A percentile compares a stretch with the other conserved stretches of the same genome.
Evolutionary conservation across 2,797 vertebrate species (phyloP).

Genomic region (Apodemus agrarius): DNA sequence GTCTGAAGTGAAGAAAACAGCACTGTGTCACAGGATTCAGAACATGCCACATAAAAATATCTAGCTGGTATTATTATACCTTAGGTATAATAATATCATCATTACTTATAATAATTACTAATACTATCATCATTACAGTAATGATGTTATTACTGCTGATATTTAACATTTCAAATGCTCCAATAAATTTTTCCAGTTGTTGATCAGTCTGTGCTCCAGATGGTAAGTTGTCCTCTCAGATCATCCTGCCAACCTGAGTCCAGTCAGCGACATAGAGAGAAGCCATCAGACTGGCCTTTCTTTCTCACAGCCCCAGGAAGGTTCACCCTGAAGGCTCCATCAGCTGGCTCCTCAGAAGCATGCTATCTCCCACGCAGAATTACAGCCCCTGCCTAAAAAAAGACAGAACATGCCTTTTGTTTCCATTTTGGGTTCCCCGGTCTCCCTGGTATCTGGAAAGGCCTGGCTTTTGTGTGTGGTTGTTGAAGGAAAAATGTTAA

Average conservation of each 20-base stretch:
- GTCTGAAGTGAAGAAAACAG: neutral
- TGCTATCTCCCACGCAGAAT: neutral
- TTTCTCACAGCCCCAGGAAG: neutral
- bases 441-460: neutral
- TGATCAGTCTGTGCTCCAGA: neutral
- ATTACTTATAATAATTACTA: neutral
- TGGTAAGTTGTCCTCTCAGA: neutral
- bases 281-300: neutral
- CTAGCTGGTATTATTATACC: neutral
- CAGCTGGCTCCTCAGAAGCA: neutral
- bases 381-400: neutral
- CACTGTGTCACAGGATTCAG: neutral
- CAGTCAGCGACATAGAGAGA: neutral
- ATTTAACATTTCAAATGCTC: neutral
- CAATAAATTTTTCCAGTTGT: neutral
- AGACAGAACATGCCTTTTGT: neutral
- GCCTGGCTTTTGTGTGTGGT: neutral
- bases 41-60: constrained; percentile 18
- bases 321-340: too few species aligned
- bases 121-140: neutral
- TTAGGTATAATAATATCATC: neutral
- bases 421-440: neutral
- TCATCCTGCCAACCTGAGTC: neutral
- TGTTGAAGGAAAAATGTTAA: neutral
- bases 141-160: neutral